Evolutionary conservation across 2,113 vertebrate species (phyloP), one percentile per base, ranked within the genome.

Genomic region (Ursus arctos): DNA sequence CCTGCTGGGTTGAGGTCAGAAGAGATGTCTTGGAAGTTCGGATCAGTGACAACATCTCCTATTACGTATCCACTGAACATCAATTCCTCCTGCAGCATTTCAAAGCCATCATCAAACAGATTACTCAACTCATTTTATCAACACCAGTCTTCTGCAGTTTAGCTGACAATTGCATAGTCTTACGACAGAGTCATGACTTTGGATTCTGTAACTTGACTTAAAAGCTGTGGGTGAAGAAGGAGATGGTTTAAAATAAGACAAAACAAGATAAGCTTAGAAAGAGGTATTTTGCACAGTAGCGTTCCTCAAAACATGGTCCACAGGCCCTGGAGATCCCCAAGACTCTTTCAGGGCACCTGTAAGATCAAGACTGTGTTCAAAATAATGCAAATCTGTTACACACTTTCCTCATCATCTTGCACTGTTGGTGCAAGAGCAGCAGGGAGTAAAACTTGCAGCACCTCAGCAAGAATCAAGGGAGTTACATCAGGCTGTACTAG

Each of bases 171-270:
- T 71, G 51, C 74, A 28, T 74, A 72, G 49, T n/a, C 81, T 93
- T 71, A 85, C 9, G 7, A 16, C 7, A 81, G 8, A 55, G 33
- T 59, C 43, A 71, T 51, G 92, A 95, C 90, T 96, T 91, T 86
- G 72, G 85, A 91, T 88, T 86, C 55, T 88, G 22, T 63, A 59
- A 55, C n/a, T 79, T 8, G 76, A 87, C 49, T 91, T 95, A 82
- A 98, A 93, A 74, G 33, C n/a, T 81, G 28, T 82, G 57, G 43
- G 63, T 81, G 53, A 55, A 26, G 61, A 89, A 22, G 47, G 77
- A 79, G 59, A 89, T 43, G 88, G 61, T 96, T 94, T 94, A 95
- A 87, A 92, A 67, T 82, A 79, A 83, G 67, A 86, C 19, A 53
- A 89, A 82, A 92, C 19, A 79, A 94, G 82, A 59, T 47, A 82